Conservation (phyloP, 2,888 invertebrate genomes). For the Periphyllus acericola region DNA sequence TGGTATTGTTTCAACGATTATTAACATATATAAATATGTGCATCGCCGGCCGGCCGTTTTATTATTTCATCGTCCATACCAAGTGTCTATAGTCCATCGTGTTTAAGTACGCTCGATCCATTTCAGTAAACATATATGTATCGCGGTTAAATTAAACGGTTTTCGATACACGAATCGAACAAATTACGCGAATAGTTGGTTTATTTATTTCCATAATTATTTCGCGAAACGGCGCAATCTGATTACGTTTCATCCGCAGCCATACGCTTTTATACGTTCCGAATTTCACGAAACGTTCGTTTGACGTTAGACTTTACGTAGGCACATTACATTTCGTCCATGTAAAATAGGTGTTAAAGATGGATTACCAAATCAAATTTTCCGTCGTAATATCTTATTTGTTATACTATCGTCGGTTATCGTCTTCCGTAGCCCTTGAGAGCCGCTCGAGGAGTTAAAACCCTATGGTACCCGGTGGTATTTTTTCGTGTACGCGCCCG, state of each 20-base stretch:
- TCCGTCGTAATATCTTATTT: too few species aligned
- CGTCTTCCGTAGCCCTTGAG: too few species aligned
- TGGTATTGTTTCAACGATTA: background rate
- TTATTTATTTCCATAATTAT: background rate
- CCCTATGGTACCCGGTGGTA: too few species aligned
- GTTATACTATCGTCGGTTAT: too few species aligned
- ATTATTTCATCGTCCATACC: background rate
- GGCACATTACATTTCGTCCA: too few species aligned
- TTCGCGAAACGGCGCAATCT: background rate
- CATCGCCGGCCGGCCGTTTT: background rate
- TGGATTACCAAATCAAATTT: too few species aligned
- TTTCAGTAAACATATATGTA: background rate
- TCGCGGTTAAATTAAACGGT: too few species aligned
- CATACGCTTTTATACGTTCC: background rate
- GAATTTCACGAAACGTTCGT: background rate
- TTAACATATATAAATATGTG: too few species aligned
- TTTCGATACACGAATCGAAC: too few species aligned
- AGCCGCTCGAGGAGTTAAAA: too few species aligned
- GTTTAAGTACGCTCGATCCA: background rate
- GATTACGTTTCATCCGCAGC: background rate
- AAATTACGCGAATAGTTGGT: background rate
- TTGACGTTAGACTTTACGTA: background rate
- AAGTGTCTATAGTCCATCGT: background rate
- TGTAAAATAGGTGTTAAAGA: too few species aligned
- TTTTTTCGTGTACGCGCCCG: too few species aligned